phyloP scores from a whole-genome alignment of 2,888 invertebrate species.

The Ametastegia equiseti region DNA sequence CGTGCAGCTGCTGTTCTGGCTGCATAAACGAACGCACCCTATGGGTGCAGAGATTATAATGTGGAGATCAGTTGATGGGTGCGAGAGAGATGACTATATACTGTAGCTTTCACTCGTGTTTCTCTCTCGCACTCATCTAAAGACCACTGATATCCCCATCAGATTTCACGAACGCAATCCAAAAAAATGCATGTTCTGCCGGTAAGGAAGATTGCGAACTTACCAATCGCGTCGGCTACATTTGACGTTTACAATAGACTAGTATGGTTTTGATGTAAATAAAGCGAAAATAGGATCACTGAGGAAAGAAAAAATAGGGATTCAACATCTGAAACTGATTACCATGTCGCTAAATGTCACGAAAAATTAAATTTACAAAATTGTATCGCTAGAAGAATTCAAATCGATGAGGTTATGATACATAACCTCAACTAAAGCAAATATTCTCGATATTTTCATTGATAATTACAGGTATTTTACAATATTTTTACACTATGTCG shows the following conservation, averaged over 20 bases:
- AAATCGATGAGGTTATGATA: background rate
- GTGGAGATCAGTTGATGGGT: too few species aligned
- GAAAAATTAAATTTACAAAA: background rate
- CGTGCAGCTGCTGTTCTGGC: too few species aligned
- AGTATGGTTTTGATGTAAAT: background rate
- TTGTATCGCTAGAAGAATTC: background rate
- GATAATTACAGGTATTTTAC: background rate
- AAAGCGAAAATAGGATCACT: background rate
- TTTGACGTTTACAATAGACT: background rate
- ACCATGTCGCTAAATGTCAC: background rate
- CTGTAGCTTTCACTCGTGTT: too few species aligned
- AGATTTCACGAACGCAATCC: too few species aligned
- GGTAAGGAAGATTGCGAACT: background rate
- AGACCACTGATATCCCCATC: too few species aligned
- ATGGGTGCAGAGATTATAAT: too few species aligned
- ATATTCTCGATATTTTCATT: background rate
- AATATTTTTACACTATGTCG: background rate
- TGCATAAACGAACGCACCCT: too few species aligned
- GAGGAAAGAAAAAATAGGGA: background rate
- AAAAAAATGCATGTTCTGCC: too few species aligned
- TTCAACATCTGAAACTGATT: background rate
- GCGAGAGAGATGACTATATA: too few species aligned
- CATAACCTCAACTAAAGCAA: background rate
- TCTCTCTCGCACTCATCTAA: too few species aligned
- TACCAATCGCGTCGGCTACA: background rate